Evolutionary conservation across 1,140 invertebrate genomes (phyloP).

Genomic region (Zaprionus capensis): DNA sequence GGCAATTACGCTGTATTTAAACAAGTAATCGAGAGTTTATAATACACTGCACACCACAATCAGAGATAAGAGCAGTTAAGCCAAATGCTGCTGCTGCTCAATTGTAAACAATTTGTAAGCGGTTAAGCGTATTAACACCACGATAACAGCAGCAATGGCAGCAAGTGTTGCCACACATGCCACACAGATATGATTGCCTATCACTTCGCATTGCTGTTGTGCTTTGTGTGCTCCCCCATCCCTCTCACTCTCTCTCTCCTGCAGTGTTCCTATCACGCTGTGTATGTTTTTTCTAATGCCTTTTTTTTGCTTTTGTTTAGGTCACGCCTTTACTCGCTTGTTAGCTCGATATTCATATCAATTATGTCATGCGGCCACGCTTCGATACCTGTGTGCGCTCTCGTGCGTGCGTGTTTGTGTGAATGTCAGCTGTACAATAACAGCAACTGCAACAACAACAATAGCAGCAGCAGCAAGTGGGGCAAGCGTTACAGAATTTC

Average conservation of each 20-base stretch:
- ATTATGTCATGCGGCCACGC: constrained; percentile 24
- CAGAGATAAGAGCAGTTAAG: neutral
- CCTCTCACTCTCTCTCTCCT: neutral
- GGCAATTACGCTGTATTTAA: neutral
- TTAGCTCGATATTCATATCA: constrained; percentile 35
- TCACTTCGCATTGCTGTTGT: constrained; percentile 12
- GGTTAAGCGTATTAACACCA: constrained; percentile 22
- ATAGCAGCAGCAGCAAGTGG: neutral
- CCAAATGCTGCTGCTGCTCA: constrained; percentile 1
- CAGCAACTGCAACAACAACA: neutral
- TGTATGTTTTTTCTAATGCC: neutral
- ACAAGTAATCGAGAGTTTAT: neutral
- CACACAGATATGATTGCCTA: constrained; percentile 18
- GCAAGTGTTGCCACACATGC: neutral
- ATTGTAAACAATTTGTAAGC: constrained; percentile 46
- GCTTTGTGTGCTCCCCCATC: neutral
- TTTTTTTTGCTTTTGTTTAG: constrained; percentile 1
- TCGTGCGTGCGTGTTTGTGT: constrained; percentile 16
- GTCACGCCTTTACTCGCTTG: constrained; percentile 25
- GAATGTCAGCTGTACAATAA: constrained; percentile 16
- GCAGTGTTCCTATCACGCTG: neutral
- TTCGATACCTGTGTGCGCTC: constrained; percentile 5
- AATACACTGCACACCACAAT: neutral
- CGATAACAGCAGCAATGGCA: neutral
- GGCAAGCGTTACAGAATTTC: constrained; percentile 19